Conservation (phyloP, 2,888 invertebrate genomes). For the Apoda limacodes region DNA sequence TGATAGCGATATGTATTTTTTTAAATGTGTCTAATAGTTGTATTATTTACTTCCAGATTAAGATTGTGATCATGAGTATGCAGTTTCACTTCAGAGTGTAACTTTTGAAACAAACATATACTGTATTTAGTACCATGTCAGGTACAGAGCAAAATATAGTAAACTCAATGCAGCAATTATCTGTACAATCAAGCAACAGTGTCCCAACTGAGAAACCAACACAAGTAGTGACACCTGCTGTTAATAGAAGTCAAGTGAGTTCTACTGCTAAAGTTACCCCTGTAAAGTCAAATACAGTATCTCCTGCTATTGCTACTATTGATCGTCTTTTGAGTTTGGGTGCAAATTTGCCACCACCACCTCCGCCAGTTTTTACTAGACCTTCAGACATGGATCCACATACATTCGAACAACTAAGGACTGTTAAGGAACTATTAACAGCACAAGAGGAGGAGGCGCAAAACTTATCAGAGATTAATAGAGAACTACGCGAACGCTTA, state of each 20-base stretch:
- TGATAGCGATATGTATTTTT: no score
- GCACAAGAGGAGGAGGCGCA: slow-evolving; percentile 69
- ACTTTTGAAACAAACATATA: slow-evolving; percentile 30
- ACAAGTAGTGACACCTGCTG: slow-evolving; percentile 63
- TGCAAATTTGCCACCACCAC: slow-evolving; percentile 49
- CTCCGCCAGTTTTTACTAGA: slow-evolving; percentile 54
- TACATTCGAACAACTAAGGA: slow-evolving; percentile 69
- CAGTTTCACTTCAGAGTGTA: slow-evolving; percentile 31
- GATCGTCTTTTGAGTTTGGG: slow-evolving; percentile 59
- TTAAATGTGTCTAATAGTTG: no score
- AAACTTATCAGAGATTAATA: slow-evolving; percentile 62
- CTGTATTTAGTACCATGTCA: slow-evolving; percentile 60
- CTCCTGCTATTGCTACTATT: slow-evolving; percentile 64
- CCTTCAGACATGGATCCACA: slow-evolving; percentile 64
- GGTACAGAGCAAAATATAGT: slow-evolving; percentile 65
- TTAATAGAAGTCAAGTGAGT: slow-evolving; percentile 51
- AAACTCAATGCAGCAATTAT: slow-evolving; percentile 65
- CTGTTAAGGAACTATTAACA: slow-evolving; percentile 69
- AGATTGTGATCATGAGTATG: slow-evolving; percentile 48
- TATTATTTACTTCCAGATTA: no score
- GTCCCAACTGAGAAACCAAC: slow-evolving; percentile 60
- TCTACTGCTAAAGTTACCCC: slow-evolving; percentile 45
- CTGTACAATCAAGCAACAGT: slow-evolving; percentile 57
- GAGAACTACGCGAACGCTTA: slow-evolving; percentile 59
- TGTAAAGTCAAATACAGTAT: slow-evolving; percentile 46